Evolutionary conservation across 2,797 vertebrate genomes (phyloP).

Genomic region (Petrocephalus schoutedeni): DNA sequence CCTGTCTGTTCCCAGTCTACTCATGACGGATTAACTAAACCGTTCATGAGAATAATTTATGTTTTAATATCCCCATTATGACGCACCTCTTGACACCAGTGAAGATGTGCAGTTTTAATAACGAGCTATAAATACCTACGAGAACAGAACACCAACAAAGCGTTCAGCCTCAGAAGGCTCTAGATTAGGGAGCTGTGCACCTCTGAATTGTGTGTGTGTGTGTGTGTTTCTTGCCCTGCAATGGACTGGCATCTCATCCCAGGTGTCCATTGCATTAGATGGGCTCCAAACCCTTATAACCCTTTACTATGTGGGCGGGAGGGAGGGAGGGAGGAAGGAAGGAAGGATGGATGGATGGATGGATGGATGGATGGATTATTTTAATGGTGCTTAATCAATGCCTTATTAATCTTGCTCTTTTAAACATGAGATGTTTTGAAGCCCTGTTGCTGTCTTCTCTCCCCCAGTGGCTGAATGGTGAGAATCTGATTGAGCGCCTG

Average conservation of each 20-base stretch:
- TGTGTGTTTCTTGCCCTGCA: background rate
- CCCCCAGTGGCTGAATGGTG: constrained; percentile 86
- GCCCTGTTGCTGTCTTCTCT: background rate
- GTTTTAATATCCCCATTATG: background rate
- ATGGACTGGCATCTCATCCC: background rate
- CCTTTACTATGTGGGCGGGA: background rate
- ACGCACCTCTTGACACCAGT: background rate
- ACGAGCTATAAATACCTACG: background rate
- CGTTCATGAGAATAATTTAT: background rate
- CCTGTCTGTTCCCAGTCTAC: background rate
- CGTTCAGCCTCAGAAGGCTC: background rate
- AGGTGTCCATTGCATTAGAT: background rate
- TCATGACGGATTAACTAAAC: background rate
- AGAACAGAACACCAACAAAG: background rate
- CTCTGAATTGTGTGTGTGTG: background rate
- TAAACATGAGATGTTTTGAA: background rate
- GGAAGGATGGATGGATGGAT: background rate
- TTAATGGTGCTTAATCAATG: background rate
- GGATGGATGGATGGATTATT: background rate
- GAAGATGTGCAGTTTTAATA: background rate
- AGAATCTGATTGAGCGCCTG: constrained; percentile 84
- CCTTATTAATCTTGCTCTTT: background rate
- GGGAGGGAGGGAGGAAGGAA: too few relatives aligned
- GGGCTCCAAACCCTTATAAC: background rate
- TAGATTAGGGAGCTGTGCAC: background rate